phyloP scores from a whole-genome alignment of 2,113 vertebrate genomes.

The Odocoileus virginianus region DNA sequence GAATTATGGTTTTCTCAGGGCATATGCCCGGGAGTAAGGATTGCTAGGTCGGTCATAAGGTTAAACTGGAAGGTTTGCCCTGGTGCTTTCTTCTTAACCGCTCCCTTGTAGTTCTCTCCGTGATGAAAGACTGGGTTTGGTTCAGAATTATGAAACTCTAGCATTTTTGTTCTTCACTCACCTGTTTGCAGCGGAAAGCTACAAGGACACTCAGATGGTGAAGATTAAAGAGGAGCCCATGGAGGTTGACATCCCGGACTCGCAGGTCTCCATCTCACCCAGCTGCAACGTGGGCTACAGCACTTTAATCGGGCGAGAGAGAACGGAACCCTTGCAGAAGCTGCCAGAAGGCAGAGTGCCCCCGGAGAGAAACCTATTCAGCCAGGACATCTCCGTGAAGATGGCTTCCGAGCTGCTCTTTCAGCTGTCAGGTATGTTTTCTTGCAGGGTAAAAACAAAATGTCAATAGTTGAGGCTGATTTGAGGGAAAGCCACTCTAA shows the following conservation, averaged over 20 bases:
- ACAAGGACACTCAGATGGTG: conserved; percentile 90
- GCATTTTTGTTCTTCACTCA: conserved; percentile 13
- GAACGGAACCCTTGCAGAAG: conserved; percentile 87
- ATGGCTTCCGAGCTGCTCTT: conserved; percentile 99
- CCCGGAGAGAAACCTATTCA: conserved; percentile 96
- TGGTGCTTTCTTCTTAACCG: fast-evolving
- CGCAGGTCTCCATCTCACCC: conserved; percentile 83
- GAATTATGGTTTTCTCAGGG: neutral
- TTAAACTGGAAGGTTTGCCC: neutral
- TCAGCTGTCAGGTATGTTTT: conserved; percentile 92
- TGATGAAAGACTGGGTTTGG: conserved; percentile 39
- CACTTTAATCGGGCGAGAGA: conserved; percentile 93
- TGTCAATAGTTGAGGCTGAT: neutral
- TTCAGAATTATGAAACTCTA: conserved; percentile 62
- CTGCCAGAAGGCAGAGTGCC: conserved; percentile 88
- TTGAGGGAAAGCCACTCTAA: neutral
- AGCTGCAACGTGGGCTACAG: conserved; percentile 88
- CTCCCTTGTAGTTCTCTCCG: conserved; percentile 34
- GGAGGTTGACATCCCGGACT: conserved; percentile 93
- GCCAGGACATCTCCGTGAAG: conserved; percentile 99
- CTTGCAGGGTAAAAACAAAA: neutral
- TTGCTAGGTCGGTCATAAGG: neutral
- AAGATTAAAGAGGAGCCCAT: conserved; percentile 96
- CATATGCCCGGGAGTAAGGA: neutral
- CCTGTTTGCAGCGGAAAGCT: conserved; percentile 88